Conservation (phyloP, 2,797 vertebrate genomes). For the Bradypus variegatus region DNA sequence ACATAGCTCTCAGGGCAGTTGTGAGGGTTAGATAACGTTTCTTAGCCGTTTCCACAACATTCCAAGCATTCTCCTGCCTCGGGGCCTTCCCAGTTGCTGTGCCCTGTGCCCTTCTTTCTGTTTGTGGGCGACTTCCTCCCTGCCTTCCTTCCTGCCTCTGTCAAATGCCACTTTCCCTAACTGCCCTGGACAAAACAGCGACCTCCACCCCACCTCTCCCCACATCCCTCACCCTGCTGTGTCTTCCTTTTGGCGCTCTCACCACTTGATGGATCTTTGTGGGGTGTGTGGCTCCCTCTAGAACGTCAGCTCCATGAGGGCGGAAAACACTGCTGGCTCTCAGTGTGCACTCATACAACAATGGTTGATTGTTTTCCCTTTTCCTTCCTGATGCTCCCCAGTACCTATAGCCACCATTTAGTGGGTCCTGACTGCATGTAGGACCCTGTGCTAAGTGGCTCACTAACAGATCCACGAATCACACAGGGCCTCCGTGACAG, state of each 20-base stretch:
- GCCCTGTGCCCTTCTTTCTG: background rate
- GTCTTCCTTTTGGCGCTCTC: background rate
- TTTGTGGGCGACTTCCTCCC: background rate
- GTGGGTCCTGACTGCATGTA: background rate
- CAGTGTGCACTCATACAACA: accelerated
- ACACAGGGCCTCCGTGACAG: background rate
- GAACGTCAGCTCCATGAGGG: background rate
- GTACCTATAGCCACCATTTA: background rate
- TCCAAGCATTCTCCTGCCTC: background rate
- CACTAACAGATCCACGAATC: background rate
- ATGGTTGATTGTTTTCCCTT: background rate
- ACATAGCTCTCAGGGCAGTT: background rate
- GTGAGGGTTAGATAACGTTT: background rate
- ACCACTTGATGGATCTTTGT: background rate
- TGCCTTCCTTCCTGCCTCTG: background rate
- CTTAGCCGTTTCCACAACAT: background rate
- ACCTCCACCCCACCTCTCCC: background rate
- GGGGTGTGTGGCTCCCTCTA: background rate
- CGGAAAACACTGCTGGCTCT: background rate
- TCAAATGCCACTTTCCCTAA: background rate
- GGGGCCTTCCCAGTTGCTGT: background rate
- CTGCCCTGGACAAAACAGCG: background rate
- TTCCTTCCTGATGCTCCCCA: no score
- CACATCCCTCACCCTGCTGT: background rate
- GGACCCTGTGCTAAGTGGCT: background rate